These are phyloP conservation scores for Cygnus olor DNA, from an alignment of 2,797 vertebrate species.

Conservation along the genomic window DNA sequence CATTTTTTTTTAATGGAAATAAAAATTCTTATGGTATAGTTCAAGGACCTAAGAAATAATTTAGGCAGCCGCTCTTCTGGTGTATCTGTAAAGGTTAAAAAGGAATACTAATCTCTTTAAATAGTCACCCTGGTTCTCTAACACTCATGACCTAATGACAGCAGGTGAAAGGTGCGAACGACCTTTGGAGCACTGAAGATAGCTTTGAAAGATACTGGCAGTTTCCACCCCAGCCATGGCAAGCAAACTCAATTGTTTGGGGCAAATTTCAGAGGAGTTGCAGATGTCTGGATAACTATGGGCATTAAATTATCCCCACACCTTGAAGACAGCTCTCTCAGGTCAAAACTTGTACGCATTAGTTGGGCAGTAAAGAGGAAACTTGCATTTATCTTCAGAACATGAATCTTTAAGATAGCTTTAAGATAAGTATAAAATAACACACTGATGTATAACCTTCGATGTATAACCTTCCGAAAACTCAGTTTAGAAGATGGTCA, in stretches of 20 bases:
- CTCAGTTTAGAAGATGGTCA: neutral
- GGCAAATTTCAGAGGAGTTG: neutral
- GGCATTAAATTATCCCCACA: neutral
- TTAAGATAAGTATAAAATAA: neutral
- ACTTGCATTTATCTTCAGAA: conserved; percentile 12
- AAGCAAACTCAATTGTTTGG: neutral
- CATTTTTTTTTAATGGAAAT: neutral
- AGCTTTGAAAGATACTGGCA: neutral
- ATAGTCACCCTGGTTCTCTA: neutral
- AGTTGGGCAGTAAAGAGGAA: conserved; percentile 19
- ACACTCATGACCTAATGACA: neutral
- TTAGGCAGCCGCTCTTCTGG: neutral
- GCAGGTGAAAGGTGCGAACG: neutral
- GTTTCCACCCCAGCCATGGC: neutral
- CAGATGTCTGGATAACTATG: neutral
- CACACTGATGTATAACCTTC: neutral
- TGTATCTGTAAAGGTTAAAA: neutral
- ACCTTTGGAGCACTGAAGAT: neutral
- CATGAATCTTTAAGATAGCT: neutral
- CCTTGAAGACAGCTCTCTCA: neutral
- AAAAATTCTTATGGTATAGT: neutral
- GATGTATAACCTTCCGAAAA: neutral
- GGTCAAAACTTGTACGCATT: neutral
- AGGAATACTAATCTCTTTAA: neutral
- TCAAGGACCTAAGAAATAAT: neutral